Evolutionary conservation across 1,140 invertebrate genomes (phyloP).

Genomic region (Drosophila ficusphila): DNA sequence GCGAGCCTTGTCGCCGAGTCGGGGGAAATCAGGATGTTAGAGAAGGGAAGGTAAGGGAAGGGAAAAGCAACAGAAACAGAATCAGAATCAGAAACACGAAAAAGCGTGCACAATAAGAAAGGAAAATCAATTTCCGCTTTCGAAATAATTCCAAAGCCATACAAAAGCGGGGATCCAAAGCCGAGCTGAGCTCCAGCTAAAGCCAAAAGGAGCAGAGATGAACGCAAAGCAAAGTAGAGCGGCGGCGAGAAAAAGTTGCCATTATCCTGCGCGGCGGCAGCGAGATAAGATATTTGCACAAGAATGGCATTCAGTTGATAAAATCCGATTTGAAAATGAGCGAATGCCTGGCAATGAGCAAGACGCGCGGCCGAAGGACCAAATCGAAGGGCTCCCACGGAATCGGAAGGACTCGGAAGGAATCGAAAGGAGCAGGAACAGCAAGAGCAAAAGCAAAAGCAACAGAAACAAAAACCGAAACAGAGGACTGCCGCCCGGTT

Average conservation of each 20-base stretch:
- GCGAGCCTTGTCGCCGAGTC: slow-evolving; percentile 21
- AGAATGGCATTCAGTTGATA: slow-evolving; percentile 82
- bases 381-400: slow-evolving; percentile 23
- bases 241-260: slow-evolving; percentile 68
- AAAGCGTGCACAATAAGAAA: slow-evolving; percentile 75
- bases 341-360: slow-evolving; percentile 82
- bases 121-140: slow-evolving; percentile 81
- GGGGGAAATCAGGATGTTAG: slow-evolving; percentile 35
- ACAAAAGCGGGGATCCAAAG: slow-evolving; percentile 64
- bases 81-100: slow-evolving; percentile 52
- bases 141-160: slow-evolving; percentile 81
- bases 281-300: slow-evolving; percentile 82
- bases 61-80: slow-evolving; percentile 38
- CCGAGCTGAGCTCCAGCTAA: slow-evolving; percentile 54
- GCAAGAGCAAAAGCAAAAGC: no score
- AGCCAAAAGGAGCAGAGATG: slow-evolving; percentile 18
- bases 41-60: slow-evolving; percentile 46
- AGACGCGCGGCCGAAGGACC: slow-evolving; percentile 15
- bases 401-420: no score
- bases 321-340: slow-evolving; percentile 83
- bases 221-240: not conserved
- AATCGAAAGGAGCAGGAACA: no score
- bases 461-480: not conserved
- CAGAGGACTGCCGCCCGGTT: slow-evolving; percentile 22
- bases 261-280: slow-evolving; percentile 65